Conservation (phyloP, 2,113 vertebrate species). For the Dendropsophus ebraccatus region DNA sequence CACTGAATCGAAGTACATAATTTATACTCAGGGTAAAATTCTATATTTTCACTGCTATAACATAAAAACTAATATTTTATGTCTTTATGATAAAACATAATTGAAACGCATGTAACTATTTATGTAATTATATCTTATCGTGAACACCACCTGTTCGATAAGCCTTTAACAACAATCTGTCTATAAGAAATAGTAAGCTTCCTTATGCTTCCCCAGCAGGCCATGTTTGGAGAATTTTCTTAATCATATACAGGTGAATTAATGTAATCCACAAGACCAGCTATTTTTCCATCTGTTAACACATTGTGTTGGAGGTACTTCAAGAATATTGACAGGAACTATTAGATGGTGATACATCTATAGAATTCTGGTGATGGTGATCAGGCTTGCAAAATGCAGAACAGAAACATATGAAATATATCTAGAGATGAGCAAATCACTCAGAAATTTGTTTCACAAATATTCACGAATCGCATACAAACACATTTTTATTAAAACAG, state of each 20-base stretch:
- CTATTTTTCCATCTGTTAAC: background rate
- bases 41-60: background rate
- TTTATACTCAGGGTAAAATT: background rate
- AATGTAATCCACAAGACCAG: background rate
- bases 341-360: background rate
- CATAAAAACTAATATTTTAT: background rate
- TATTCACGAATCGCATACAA: no score
- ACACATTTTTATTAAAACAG: no score
- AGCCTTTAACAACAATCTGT: background rate
- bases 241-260: constrained; percentile 35
- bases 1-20: no score
- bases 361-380: background rate
- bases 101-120: background rate
- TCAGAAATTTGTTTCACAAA: no score
- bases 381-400: background rate
- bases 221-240: background rate
- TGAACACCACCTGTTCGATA: background rate
- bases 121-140: constrained; percentile 21
- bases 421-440: no score
- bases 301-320: background rate
- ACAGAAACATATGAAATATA: background rate
- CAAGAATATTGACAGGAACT: background rate
- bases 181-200: background rate
- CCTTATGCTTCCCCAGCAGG: background rate
- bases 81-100: background rate